These are phyloP conservation scores for Mizuhopecten yessoensis DNA, from an alignment of 1,140 invertebrate genomes.

Conservation along the genomic window DNA sequence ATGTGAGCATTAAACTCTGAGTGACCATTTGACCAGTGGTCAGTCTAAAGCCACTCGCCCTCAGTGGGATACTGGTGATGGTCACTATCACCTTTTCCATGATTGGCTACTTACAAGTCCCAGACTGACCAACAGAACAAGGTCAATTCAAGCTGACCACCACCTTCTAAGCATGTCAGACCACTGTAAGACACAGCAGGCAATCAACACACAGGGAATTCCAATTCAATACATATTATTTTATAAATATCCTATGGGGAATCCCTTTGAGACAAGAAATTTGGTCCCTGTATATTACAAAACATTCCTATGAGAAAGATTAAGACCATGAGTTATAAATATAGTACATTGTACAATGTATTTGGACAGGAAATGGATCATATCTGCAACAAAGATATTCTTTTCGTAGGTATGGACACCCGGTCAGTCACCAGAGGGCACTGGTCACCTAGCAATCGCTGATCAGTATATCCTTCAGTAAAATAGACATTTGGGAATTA, in stretches of 20 bases:
- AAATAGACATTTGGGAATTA: no score
- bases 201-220: not conserved
- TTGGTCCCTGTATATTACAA: no score
- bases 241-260: slow-evolving; percentile 1
- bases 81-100: not conserved
- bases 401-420: no score
- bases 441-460: no score
- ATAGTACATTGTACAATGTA: no score
- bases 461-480: no score
- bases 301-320: no score
- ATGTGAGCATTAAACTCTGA: slow-evolving; percentile 26
- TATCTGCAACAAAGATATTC: no score
- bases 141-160: not conserved
- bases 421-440: no score
- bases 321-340: no score
- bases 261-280: not conserved
- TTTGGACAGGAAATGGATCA: no score
- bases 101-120: slow-evolving; percentile 20
- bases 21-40: slow-evolving; percentile 27
- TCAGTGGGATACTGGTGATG: slow-evolving; percentile 23
- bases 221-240: not conserved
- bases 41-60: slow-evolving; percentile 1
- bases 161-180: not conserved
- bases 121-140: not conserved
- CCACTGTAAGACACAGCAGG: not conserved